Base-by-base conservation (phyloP, 2,797 vertebrate genomes). In the Neostethus bicornis region DNA sequence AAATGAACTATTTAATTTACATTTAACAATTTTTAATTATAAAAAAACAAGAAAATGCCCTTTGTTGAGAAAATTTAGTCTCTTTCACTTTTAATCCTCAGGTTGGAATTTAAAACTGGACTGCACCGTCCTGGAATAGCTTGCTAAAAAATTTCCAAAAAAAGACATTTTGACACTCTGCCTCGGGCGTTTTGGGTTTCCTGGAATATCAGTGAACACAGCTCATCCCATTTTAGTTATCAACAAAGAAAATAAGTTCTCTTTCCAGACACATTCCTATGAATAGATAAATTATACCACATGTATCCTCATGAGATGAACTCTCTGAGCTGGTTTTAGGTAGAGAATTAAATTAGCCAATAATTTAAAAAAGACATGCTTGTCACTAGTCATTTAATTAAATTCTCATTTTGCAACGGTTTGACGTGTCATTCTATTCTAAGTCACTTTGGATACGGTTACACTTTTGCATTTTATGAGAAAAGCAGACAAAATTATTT, bases 181-280 rank as follows among this genome's bases (percentile, higher is more conserved):
- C 72, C 50, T 54, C 28, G 20, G 38, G 62, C 37, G 43, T 54
- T 64, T 39, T n/a, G 24, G 35, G 34, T 52, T 69, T 57, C 52
- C 55, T 62, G 56, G 51, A 47, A 71, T 54, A 79, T 70, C 56
- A 52, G 44, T 55, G 57, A 75, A 75, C 43, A 49, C 45, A 12
- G 26, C 2, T 35, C n/a, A 20, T 37, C 16, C 13, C 57, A 11
- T 49, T 69, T 52, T 61, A 28, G 46, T 47, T 26, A 23, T 16
- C 1, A 14, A 32, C 56, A 51, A 7, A 55, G 38, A 43, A 58
- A 47, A 65, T 51, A 35, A 67, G 20, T 66, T 7, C 13, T 71
- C 57, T 54, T 47, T 50, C 20, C 46, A 51, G 56, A 63, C 26
- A 53, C 32, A 44, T 41, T 48, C 28, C 44, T 66, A 52, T 37